Base-by-base conservation (phyloP, 1,140 invertebrate genomes). In the Cotesia chilonis region DNA sequence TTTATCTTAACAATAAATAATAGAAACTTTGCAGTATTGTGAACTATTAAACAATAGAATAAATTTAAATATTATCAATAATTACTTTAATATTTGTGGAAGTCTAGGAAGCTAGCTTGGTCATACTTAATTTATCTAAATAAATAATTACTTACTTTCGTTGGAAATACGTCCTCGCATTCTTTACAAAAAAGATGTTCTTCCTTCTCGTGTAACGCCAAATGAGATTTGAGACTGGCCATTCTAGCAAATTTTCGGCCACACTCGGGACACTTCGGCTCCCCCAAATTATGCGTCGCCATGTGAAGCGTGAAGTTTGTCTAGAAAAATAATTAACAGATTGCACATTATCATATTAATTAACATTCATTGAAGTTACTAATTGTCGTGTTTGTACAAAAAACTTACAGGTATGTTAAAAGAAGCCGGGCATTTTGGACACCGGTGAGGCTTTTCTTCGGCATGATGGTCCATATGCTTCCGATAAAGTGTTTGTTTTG, bases 171-270 rank as follows among this genome's bases (percentile, higher is more conserved):
- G 73, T 92, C 91, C 12, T 90, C 89, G 84, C 92, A 94, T 78
- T 92, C 91, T 7, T 87, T 85, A 80, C 92, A 94, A 75, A 90
- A 89, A 10, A 92, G 82, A 77, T 87, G 90, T 79, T 94, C 92
- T 76, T 93, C 92, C 74, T 89, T 89, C 78, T 92, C 89, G 76
- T 94, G 92, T 4, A 92, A 71, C 78, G 90, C 81, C 71, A 94
- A 87, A 79, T 94, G 92, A n/a, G 91, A 89, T 75, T 92, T 93
- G 3, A 93, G 87, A 82, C 91, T 91, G 12, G 92, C 92, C 55
- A 92, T 83, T 65, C 92, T 84, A 1, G 90, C 88, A 81, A 93
- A 93, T 74, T 88, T 90, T 80, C 85, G 83, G 51, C 85, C 82
- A 80, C 92, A 94, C 76, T 91, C 89, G 0, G 92, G 91, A 84